phyloP scores from a whole-genome alignment of 2,113 vertebrate genomes.

The Eleginops maclovinus region DNA sequence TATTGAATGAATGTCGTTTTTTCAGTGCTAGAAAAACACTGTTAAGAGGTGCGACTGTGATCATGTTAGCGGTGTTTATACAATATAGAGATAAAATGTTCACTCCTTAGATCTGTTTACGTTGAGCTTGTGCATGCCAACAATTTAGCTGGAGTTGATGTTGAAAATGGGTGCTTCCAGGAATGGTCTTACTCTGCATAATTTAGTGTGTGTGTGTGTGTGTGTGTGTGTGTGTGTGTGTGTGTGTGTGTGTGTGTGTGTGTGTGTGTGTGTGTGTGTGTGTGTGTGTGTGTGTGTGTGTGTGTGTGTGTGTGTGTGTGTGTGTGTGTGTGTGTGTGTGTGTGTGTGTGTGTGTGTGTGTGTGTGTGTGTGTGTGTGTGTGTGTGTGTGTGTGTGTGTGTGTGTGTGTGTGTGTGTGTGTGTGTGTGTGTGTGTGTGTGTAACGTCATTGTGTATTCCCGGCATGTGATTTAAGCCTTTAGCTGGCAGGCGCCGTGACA shows the following conservation, averaged over 20 bases:
- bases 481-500: slow-evolving; percentile 72
- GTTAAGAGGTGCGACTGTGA: slow-evolving; percentile 32
- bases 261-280: too few species aligned
- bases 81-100: slow-evolving; percentile 29
- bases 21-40: slow-evolving; percentile 1
- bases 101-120: slow-evolving; percentile 57
- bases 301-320: slow-evolving; percentile 14
- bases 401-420: neutral
- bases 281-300: slow-evolving; percentile 46
- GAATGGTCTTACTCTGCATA: slow-evolving; percentile 75
- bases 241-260: slow-evolving; percentile 1
- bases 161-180: slow-evolving; percentile 73
- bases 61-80: slow-evolving; percentile 32
- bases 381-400: slow-evolving; percentile 1
- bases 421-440: slow-evolving; percentile 34
- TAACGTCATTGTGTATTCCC: slow-evolving; percentile 78
- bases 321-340: neutral
- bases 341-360: slow-evolving; percentile 32
- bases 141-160: slow-evolving; percentile 67
- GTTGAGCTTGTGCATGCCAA: slow-evolving; percentile 60
- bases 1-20: slow-evolving; percentile 18
- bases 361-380: neutral
- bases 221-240: neutral
- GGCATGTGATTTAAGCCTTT: slow-evolving; percentile 80
- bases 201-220: slow-evolving; percentile 60